phyloP scores from a whole-genome alignment of 2,113 vertebrate species.

The Tyto alba region DNA sequence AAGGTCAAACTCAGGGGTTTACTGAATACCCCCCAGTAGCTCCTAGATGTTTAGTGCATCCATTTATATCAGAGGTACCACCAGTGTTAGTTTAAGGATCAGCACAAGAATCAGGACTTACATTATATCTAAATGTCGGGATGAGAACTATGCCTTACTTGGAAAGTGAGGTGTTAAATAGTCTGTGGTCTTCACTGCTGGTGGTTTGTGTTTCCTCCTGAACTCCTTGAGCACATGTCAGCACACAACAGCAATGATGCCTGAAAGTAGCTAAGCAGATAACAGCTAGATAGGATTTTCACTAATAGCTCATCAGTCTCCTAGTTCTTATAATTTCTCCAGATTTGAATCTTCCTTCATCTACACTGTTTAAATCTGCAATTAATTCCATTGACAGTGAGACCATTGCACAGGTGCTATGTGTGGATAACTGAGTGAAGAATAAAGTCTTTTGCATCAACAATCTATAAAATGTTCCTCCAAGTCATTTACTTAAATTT shows the following conservation, averaged over 20 bases:
- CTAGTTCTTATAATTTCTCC: neutral
- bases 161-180: neutral
- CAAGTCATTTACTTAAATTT: neutral
- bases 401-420: neutral
- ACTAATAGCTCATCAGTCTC: neutral
- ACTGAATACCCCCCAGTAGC: neutral
- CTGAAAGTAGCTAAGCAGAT: neutral
- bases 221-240: neutral
- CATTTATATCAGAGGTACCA: neutral
- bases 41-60: neutral
- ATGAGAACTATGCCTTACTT: neutral
- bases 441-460: neutral
- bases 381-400: neutral
- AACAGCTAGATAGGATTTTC: neutral
- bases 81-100: neutral
- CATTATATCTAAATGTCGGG: neutral
- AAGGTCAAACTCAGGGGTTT: neutral
- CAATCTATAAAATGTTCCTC: neutral
- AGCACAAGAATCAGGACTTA: neutral
- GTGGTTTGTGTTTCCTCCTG: neutral
- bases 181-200: neutral
- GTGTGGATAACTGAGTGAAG: neutral
- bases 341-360: neutral
- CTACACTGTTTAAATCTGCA: neutral
- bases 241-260: neutral